Percentiles rank a stretch among this genome's conserved stretches.
These are phyloP conservation scores for Isaurus tuberculatus DNA, from an alignment of 92 coral and sea anemone species.

Conservation along the genomic window DNA sequence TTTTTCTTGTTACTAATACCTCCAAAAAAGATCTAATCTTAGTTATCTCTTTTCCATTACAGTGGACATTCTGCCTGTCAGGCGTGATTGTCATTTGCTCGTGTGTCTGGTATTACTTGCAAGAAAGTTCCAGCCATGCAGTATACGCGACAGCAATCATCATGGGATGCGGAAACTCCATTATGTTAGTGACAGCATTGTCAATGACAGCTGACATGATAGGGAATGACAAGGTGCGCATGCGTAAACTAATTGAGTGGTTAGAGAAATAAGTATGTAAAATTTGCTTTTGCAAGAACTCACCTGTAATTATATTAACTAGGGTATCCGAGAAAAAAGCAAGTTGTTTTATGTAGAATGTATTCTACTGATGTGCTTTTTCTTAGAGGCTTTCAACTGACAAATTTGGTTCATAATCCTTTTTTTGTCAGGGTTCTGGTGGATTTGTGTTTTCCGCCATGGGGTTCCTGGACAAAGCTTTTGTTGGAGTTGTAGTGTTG, in stretches of 20 bases:
- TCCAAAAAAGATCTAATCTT: neutral
- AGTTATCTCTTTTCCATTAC: neutral
- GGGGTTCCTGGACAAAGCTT: slow-evolving; percentile 79
- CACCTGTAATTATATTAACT: no score
- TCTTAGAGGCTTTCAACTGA: neutral
- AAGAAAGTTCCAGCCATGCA: slow-evolving; percentile 38
- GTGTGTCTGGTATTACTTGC: slow-evolving; percentile 32
- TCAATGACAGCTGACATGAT: slow-evolving; percentile 46
- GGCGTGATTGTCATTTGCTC: slow-evolving; percentile 28
- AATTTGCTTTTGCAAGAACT: no score
- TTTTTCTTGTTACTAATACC: neutral
- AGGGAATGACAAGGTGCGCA: slow-evolving; percentile 34
- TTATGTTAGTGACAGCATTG: slow-evolving; percentile 38
- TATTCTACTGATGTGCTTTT: no score
- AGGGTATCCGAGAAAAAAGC: no score
- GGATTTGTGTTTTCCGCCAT: slow-evolving; percentile 80
- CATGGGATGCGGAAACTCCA: slow-evolving; percentile 50
- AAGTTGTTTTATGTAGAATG: no score
- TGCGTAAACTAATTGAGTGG: neutral
- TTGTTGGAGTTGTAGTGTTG: slow-evolving; percentile 70
- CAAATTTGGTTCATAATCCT: neutral
- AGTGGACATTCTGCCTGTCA: slow-evolving; percentile 45
- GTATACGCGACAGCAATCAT: slow-evolving; percentile 47
- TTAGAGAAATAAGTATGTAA: no score
- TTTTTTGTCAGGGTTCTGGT: slow-evolving; percentile 62